Evolutionary conservation across 2,797 vertebrate genomes (phyloP), one percentile per base, ranked within the genome.

Genomic region (Xiphophorus birchmanni): DNA sequence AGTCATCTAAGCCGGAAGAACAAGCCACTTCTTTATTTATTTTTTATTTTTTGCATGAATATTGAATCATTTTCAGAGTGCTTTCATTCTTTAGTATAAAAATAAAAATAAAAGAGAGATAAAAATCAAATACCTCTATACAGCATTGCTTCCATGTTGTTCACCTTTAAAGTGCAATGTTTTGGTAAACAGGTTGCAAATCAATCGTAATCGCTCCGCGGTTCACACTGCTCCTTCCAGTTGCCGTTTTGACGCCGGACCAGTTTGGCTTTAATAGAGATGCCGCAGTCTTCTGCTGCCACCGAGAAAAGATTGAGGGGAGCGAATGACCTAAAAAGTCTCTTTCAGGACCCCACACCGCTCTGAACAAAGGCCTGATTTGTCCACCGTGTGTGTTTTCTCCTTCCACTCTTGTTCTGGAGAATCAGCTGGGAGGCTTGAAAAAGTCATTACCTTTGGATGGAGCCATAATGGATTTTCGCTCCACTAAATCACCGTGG

Each of bases 371-470:
- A 86, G 82, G 73, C 84, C 79, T 88, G 86, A 92, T 89, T 82
- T 84, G 82, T 86, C 78, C 81, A 35, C 11, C 73, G 79, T 82
- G 74, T 77, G 69, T 82, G 79, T 91, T 90, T 73, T 87, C 77
- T 79, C 75, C 87, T 76, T 84, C 83, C 80, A 83, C 78, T 83
- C 81, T 76, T 89, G 85, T 86, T 92, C 81, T 88, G 86, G 82
- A 89, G 93, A 93, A 95, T 94, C 93, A 95, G 94, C 91, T 92
- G 91, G 86, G 92, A 91, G 91, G 90, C 92, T 89, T 90, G 86
- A 89, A 93, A 92, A 94, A 95, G 93, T 95, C 94, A 95, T 95
- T 95, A 95, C 94, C 93, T 94, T 91, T 93, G 89, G 93, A 94
- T 93, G 89, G 91, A 93, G 92, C 90, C 89, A 87, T 93, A 95